phyloP scores from a whole-genome alignment of 2,888 invertebrate genomes.

The Ametastegia equiseti region DNA sequence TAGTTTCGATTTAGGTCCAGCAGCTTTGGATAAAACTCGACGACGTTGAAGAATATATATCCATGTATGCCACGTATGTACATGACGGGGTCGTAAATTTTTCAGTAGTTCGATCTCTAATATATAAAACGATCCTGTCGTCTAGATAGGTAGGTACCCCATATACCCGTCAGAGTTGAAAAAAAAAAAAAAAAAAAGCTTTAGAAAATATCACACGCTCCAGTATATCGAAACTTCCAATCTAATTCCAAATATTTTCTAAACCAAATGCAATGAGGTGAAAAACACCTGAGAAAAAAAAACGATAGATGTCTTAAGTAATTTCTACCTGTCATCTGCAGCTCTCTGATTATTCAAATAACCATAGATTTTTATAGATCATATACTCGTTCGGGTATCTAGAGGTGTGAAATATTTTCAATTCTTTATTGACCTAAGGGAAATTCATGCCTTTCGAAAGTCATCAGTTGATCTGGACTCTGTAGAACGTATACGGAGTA shows the following conservation, averaged over 20 bases:
- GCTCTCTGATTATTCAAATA: not conserved
- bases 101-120: constrained; percentile 25
- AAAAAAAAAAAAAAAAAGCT: not conserved
- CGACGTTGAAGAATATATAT: not conserved
- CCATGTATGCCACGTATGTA: not conserved
- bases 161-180: too few species aligned
- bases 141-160: too few species aligned
- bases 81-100: constrained; percentile 21
- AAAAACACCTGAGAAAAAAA: not conserved
- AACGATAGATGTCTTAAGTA: not conserved
- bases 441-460: not conserved
- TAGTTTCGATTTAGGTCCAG: constrained; percentile 15
- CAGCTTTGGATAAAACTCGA: constrained; percentile 13
- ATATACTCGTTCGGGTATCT: not conserved
- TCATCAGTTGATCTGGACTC: too few species aligned
- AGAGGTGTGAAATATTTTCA: constrained; percentile 1
- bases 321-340: not conserved
- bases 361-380: not conserved
- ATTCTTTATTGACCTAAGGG: not conserved
- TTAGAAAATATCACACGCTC: not conserved
- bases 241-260: constrained; percentile 30
- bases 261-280: not conserved
- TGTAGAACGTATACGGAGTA: not conserved
- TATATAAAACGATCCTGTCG: constrained; percentile 11
- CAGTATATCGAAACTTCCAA: not conserved